Evolutionary conservation across 2,888 invertebrate species (phyloP), one percentile per base, ranked within the genome.

Genomic region (Tetramorium bicarinatum): DNA sequence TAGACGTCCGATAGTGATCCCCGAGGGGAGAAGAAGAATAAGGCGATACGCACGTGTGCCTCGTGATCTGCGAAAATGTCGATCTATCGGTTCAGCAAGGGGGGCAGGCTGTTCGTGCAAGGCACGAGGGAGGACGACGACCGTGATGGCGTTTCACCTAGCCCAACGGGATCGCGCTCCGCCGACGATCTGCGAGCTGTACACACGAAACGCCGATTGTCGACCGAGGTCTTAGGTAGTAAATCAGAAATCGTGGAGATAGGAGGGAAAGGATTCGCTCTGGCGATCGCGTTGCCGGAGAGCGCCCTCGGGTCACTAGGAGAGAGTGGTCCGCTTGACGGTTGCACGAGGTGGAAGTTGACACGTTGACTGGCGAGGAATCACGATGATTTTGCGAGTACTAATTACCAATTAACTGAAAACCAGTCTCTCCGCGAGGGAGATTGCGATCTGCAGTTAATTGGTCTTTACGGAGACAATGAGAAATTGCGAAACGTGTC

Each of bases 11-110:
- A n/a, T 1, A 66, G 18, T 8, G 25, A 18, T 8, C 34, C 8
- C 34, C 18, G 25, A 1, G 66, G 34, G 38, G 52, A 13, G 64
- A 52, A 49, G 18, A 9, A 29, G 13, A 9, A 79, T 34, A 44
- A 9, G 44, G 34, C 8, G 76, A 54, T 29, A 74, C 9, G 52
- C 38, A 75, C 18, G 56, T 18, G 61, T 8, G 49, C 7, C n/a
- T 18, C 21, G 79, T 21, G 69, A 56, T 3, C 79, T 44, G 38
- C 59, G 13, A 80, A 89, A 91, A 96, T 96, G 96, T 96, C 96
- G 91, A 97, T 98, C 97, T 98, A 98, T 95, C 97, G 97, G 94
- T 98, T 98, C 95, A 97, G 97, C 88, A 97, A 97, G 95, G 97
- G 97, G 94, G 94, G 94, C 61, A 96, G 97, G 85, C 96, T 98